These are phyloP conservation scores for Torymus tubicola DNA, from an alignment of 2,888 invertebrate genomes.

Conservation along the genomic window DNA sequence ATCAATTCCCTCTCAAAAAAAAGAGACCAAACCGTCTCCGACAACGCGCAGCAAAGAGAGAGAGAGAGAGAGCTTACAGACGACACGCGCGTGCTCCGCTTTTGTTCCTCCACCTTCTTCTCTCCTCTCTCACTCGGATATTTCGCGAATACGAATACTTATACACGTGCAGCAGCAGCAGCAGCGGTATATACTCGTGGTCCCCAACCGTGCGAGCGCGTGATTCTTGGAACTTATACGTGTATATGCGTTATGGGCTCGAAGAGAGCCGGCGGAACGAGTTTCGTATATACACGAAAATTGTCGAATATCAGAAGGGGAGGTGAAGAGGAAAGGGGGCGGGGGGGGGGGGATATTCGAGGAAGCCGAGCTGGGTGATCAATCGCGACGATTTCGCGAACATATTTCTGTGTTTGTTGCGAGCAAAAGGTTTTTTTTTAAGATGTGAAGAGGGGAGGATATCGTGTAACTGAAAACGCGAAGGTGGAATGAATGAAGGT, in stretches of 20 bases:
- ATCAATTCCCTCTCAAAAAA: too few species aligned
- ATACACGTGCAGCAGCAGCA: slow-evolving; percentile 22
- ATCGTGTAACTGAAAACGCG: too few species aligned
- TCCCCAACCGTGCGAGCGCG: slow-evolving; percentile 31
- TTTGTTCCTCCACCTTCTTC: slow-evolving; percentile 28
- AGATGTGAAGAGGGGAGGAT: too few species aligned
- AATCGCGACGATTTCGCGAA: slow-evolving; percentile 14
- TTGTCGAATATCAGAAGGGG: slow-evolving; percentile 1
- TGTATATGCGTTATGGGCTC: slow-evolving; percentile 39
- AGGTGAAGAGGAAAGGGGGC: too few species aligned
- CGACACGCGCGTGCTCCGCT: slow-evolving; percentile 31
- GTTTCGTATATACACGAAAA: slow-evolving; percentile 42
- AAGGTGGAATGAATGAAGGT: too few species aligned
- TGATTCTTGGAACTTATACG: slow-evolving; percentile 50
- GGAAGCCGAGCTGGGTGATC: not conserved
- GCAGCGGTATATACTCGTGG: not conserved
- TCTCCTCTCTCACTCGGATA: slow-evolving; percentile 2
- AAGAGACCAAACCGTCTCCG: too few species aligned
- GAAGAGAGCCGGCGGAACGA: slow-evolving; percentile 9
- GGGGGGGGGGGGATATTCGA: not conserved
- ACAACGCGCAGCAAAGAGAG: not conserved
- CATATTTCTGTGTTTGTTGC: too few species aligned
- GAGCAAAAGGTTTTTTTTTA: too few species aligned
- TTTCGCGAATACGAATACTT: slow-evolving; percentile 39
- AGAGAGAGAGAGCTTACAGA: too few species aligned